Percentiles rank a stretch among this genome's conserved stretches.
Evolutionary conservation across 2,113 vertebrate genomes (phyloP).

Genomic region (Cygnus buccinator): DNA sequence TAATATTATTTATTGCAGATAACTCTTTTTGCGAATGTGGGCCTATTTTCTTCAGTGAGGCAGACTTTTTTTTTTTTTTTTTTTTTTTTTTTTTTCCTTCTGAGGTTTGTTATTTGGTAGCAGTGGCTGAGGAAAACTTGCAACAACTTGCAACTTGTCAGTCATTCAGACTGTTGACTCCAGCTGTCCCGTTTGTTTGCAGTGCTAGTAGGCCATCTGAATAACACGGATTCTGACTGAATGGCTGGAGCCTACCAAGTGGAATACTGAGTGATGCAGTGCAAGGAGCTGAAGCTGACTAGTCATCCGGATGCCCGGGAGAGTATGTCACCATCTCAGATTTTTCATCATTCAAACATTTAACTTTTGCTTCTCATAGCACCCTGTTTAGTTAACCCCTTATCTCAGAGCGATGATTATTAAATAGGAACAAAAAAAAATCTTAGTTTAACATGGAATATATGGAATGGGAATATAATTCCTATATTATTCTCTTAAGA

Average conservation of each 20-base stretch:
- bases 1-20: not conserved
- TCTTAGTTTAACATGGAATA: rapidly evolving
- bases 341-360: not conserved
- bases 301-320: not conserved
- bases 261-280: rapidly evolving
- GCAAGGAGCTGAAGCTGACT: not conserved
- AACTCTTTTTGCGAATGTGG: not conserved
- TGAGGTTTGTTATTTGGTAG: not conserved
- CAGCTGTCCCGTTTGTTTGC: not conserved
- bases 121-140: not conserved
- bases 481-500: not conserved
- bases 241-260: not conserved
- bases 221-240: not conserved
- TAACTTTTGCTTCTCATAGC: not conserved
- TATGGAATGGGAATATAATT: not conserved
- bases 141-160: not conserved
- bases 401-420: not conserved
- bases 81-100: not conserved
- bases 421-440: not conserved
- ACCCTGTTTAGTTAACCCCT: not conserved
- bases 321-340: not conserved
- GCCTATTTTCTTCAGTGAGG: not conserved
- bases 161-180: not conserved
- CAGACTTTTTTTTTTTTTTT: not conserved
- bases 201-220: conserved; percentile 2